Evolutionary conservation across 2,113 vertebrate genomes (phyloP), one percentile per base, ranked within the genome.

Genomic region (Petromus typicus): DNA sequence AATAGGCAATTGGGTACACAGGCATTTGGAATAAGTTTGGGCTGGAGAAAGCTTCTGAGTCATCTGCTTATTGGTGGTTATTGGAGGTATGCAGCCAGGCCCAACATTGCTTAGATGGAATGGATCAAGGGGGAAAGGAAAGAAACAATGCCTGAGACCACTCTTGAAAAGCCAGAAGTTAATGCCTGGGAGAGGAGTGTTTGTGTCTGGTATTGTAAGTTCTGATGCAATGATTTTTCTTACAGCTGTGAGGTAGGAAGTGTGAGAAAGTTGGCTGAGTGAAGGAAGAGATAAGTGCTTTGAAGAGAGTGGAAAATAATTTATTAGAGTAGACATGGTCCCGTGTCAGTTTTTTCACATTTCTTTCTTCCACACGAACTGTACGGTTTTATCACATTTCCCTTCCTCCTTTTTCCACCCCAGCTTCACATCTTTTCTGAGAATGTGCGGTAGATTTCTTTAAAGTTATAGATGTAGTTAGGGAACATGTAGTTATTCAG

Each of bases 361-460:
- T 48, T 22, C 17, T 43, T 61, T 27, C 25, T 59, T 32, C 43
- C n/a, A 71, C 22, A 34, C 37, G 64, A 63, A 34, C 67, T 75
- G 40, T 59, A 43, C n/a, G 34, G 83, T 51, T 92, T 88, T 22
- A 22, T 22, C 32, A 27, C 7, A 13, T 54, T 75, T 18, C 30
- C 23, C 48, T 34, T 37, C 54, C 63, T 69, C 2, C 23, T 8
- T 94, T 37, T 18, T 34, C 3, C 17, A 17, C 32, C 27, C 40
- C 14, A 25, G 5, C 32, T 32, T 3, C 5, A 87, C 45, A 45
- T 57, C 67, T 64, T 90, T 91, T 71, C 61, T 90, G 56, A 63
- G 69, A 90, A 57, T 86, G 37, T 79, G 30, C 48, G 61, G 59
- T 75, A 89, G 18, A 93, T 78, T 90, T 80, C 75, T 90, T 94